phyloP scores from a whole-genome alignment of 2,888 invertebrate genomes.

The Ectobius pallidus region DNA sequence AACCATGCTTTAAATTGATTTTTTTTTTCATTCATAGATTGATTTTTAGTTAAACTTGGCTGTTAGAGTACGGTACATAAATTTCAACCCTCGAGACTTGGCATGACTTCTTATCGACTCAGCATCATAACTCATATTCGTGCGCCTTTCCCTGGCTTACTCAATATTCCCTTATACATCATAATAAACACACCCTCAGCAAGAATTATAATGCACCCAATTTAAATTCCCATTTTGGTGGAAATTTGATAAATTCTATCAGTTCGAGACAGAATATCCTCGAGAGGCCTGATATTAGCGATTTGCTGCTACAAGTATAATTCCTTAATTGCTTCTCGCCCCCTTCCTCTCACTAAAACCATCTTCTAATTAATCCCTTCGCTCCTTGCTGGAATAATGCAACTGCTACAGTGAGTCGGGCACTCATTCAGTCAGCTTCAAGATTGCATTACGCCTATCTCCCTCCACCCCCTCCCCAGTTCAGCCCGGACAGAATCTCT shows the following conservation, averaged over 20 bases:
- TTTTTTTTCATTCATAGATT: no score
- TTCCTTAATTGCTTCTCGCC: constrained; percentile 36
- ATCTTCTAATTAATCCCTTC: constrained; percentile 33
- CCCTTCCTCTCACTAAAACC: constrained; percentile 11
- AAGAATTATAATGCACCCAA: not conserved
- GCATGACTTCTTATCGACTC: no score
- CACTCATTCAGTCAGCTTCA: not conserved
- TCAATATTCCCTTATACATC: no score
- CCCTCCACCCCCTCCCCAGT: not conserved
- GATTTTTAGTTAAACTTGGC: no score
- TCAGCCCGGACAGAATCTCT: not conserved
- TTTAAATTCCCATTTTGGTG: not conserved
- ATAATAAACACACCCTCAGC: not conserved
- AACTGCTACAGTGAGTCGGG: not conserved
- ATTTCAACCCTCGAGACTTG: no score
- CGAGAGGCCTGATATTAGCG: constrained; percentile 23
- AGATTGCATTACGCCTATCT: not conserved
- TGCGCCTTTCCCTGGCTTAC: no score
- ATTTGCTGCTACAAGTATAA: constrained; percentile 25
- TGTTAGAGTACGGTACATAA: no score
- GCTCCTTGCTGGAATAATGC: constrained; percentile 1
- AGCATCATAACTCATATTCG: no score
- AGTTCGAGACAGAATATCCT: not conserved
- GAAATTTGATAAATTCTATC: constrained; percentile 2
- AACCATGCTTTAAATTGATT: no score